These are phyloP conservation scores for Rhynchomys soricoides DNA, from an alignment of 2,113 vertebrate genomes.

Conservation along the genomic window DNA sequence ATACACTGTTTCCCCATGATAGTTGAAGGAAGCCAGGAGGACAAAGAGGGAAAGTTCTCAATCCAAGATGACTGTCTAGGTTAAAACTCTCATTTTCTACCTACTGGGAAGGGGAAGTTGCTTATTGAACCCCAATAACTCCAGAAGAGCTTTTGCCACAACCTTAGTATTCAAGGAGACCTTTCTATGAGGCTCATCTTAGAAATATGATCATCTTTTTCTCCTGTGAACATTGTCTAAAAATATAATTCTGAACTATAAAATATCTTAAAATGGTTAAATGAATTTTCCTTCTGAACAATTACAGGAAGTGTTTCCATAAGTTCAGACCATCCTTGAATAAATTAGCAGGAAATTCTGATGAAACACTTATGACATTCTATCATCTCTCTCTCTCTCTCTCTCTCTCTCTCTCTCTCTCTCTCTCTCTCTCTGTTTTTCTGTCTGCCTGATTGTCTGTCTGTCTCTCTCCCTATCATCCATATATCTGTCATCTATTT, in stretches of 20 bases:
- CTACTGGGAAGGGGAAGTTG: neutral
- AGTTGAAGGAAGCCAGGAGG: neutral
- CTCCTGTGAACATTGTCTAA: neutral
- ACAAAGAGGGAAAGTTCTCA: neutral
- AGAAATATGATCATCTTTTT: neutral
- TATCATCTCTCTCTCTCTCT: neutral
- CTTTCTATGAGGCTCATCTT: neutral
- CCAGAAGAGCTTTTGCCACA: neutral
- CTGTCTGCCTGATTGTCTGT: neutral
- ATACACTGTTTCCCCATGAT: neutral
- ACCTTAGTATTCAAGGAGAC: neutral
- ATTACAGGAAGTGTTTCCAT: neutral
- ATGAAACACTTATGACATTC: neutral
- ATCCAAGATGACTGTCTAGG: neutral
- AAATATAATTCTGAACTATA: neutral
- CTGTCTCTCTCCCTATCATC: neutral
- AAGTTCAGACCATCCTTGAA: neutral
- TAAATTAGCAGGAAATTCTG: neutral
- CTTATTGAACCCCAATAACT: neutral
- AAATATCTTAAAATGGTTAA: neutral
- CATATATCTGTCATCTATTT: neutral
- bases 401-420: neutral
- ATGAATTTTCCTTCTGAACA: neutral
- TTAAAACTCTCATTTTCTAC: neutral
- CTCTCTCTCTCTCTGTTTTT: neutral